Conservation (phyloP, 2,888 invertebrate species). For the Drosophila emarginata region DNA sequence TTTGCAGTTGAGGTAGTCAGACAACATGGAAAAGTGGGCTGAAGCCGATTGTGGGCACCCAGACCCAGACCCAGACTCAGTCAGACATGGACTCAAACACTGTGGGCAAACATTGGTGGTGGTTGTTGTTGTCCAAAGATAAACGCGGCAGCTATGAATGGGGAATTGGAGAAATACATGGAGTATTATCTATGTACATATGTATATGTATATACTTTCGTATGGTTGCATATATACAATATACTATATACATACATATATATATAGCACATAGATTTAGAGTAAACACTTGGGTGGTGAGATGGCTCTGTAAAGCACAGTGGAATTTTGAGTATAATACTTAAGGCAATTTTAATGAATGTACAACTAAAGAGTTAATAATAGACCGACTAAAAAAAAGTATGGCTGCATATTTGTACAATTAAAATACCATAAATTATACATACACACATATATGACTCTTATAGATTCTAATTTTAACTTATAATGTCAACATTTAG, state of each 20-base stretch:
- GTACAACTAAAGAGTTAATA: not conserved
- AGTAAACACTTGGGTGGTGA: slow-evolving; percentile 29
- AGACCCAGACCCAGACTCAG: slow-evolving; percentile 20
- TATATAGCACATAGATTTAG: not conserved
- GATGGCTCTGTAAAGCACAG: slow-evolving; percentile 25
- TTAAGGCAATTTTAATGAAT: not conserved
- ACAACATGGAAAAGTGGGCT: slow-evolving; percentile 39
- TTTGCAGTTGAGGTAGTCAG: slow-evolving; percentile 68
- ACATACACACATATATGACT: too few species aligned
- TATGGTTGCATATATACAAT: not conserved
- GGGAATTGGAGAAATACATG: slow-evolving; percentile 26
- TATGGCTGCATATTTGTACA: not conserved
- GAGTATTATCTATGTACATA: slow-evolving; percentile 9
- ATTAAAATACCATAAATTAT: too few species aligned
- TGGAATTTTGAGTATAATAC: slow-evolving; percentile 1
- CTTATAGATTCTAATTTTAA: too few species aligned
- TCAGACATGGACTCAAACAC: slow-evolving; percentile 35
- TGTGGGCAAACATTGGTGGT: slow-evolving; percentile 31
- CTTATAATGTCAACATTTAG: too few species aligned
- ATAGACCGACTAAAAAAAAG: not conserved
- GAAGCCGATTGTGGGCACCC: slow-evolving; percentile 30
- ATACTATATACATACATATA: not conserved
- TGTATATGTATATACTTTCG: not conserved
- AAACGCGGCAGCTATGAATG: slow-evolving; percentile 37
- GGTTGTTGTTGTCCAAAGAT: slow-evolving; percentile 27